phyloP scores from a whole-genome alignment of 2,888 invertebrate species.

The Crematogaster levior region DNA sequence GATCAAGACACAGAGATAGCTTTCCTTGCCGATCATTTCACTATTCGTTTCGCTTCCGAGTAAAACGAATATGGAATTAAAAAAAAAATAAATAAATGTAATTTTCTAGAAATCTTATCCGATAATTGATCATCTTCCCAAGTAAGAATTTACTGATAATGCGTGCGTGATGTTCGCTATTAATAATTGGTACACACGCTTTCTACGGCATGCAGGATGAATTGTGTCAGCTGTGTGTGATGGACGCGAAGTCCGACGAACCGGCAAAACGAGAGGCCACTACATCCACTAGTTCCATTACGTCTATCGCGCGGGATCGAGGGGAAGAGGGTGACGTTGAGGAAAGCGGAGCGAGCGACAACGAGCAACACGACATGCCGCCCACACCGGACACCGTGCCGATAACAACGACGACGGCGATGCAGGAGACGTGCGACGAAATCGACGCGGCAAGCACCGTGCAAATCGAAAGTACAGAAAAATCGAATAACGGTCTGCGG shows the following conservation, averaged over 20 bases:
- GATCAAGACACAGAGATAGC: not conserved
- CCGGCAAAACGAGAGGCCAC: constrained; percentile 62
- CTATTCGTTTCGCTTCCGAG: not conserved
- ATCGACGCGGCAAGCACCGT: constrained; percentile 75
- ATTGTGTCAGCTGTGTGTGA: constrained; percentile 83
- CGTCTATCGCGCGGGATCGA: constrained; percentile 73
- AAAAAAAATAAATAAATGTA: not conserved
- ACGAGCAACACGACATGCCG: constrained; percentile 81
- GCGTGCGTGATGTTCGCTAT: not conserved
- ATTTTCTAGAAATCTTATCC: not conserved
- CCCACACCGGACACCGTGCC: constrained; percentile 81
- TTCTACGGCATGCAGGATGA: constrained; percentile 80
- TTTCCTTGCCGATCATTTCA: not conserved
- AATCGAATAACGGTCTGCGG: constrained; percentile 58
- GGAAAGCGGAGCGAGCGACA: constrained; percentile 75
- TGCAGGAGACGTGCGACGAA: constrained; percentile 77
- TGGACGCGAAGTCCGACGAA: constrained; percentile 78
- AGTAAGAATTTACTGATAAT: not conserved
- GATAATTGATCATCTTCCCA: constrained; percentile 3
- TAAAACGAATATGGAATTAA: not conserved
- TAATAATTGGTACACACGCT: not conserved
- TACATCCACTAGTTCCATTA: constrained; percentile 59
- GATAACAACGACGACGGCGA: constrained; percentile 75
- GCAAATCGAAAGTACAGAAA: constrained; percentile 59
- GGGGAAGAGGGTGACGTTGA: constrained; percentile 82